Conservation (phyloP, 2,888 invertebrate species). For the Drosophila dives region DNA sequence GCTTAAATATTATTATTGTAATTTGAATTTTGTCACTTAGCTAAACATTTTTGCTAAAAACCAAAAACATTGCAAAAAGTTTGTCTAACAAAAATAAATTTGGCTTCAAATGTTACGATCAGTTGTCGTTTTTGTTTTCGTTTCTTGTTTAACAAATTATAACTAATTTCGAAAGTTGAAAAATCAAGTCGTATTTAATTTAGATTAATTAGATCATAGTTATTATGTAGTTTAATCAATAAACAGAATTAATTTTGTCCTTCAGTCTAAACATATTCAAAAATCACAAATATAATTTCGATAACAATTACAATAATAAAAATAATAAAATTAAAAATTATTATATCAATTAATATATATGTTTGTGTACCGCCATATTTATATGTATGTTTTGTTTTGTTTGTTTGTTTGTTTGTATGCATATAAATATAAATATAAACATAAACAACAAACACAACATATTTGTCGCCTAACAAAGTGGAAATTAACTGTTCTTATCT, state of each 20-base stretch:
- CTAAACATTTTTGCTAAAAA: slow-evolving; percentile 57
- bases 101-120: slow-evolving; percentile 59
- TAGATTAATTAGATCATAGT: slow-evolving; percentile 67
- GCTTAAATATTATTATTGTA: slow-evolving; percentile 76
- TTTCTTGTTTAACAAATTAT: slow-evolving; percentile 48
- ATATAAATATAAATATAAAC: slow-evolving; percentile 42
- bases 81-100: slow-evolving; percentile 55
- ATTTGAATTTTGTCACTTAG: slow-evolving; percentile 63
- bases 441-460: slow-evolving; percentile 58
- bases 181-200: slow-evolving; percentile 53
- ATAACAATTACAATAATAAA: slow-evolving; percentile 80
- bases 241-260: slow-evolving; percentile 77
- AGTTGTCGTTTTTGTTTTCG: slow-evolving; percentile 35
- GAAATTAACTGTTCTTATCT: slow-evolving; percentile 41
- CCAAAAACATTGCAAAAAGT: slow-evolving; percentile 40
- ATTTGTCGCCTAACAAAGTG: slow-evolving; percentile 39
- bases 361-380: slow-evolving; percentile 52
- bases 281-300: slow-evolving; percentile 81
- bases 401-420: slow-evolving; percentile 26
- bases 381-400: slow-evolving; percentile 28
- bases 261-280: slow-evolving; percentile 80
- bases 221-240: slow-evolving; percentile 55
- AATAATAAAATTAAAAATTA: slow-evolving; percentile 73
- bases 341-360: slow-evolving; percentile 58
- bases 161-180: slow-evolving; percentile 58